These are phyloP conservation scores for Scomber scombrus DNA, from an alignment of 2,113 vertebrate species.

Conservation along the genomic window DNA sequence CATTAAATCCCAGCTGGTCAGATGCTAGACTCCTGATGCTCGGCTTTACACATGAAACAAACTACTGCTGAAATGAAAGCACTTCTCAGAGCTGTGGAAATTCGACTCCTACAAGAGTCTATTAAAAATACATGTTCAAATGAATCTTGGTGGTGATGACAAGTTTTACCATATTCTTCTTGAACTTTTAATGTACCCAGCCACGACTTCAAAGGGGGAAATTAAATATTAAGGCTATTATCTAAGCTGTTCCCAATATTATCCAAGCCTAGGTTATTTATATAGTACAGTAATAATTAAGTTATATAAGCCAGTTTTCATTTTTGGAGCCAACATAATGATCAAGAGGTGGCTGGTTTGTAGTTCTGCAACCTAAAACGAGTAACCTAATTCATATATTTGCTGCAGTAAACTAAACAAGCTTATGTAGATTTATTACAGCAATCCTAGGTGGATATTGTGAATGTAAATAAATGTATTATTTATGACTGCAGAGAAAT, in stretches of 20 bases:
- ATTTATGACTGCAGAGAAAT: slow-evolving; percentile 70
- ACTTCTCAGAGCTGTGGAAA: slow-evolving; percentile 56
- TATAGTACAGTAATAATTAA: slow-evolving; percentile 64
- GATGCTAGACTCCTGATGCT: slow-evolving; percentile 66
- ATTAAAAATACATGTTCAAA: slow-evolving; percentile 81
- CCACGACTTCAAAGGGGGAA: slow-evolving; percentile 75
- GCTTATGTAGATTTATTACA: slow-evolving; percentile 66
- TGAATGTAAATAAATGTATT: slow-evolving; percentile 73
- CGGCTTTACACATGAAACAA: slow-evolving; percentile 77
- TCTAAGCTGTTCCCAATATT: slow-evolving; percentile 76
- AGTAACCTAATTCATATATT: slow-evolving; percentile 67
- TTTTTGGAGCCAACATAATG: slow-evolving; percentile 47
- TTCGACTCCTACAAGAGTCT: slow-evolving; percentile 61
- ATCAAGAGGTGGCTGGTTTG: slow-evolving; percentile 57
- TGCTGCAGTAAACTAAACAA: slow-evolving; percentile 66
- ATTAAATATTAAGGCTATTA: slow-evolving; percentile 83
- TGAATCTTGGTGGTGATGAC: slow-evolving; percentile 74
- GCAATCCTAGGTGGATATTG: slow-evolving; percentile 61
- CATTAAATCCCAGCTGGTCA: slow-evolving; percentile 82
- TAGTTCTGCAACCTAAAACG: slow-evolving; percentile 65
- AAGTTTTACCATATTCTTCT: slow-evolving; percentile 77
- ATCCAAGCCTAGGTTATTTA: slow-evolving; percentile 74
- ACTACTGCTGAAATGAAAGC: slow-evolving; percentile 76
- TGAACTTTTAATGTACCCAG: slow-evolving; percentile 76
- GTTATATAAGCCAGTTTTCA: slow-evolving; percentile 64